phyloP scores from a whole-genome alignment of 2,113 vertebrate genomes.

The Forbesichthys agassizii region DNA sequence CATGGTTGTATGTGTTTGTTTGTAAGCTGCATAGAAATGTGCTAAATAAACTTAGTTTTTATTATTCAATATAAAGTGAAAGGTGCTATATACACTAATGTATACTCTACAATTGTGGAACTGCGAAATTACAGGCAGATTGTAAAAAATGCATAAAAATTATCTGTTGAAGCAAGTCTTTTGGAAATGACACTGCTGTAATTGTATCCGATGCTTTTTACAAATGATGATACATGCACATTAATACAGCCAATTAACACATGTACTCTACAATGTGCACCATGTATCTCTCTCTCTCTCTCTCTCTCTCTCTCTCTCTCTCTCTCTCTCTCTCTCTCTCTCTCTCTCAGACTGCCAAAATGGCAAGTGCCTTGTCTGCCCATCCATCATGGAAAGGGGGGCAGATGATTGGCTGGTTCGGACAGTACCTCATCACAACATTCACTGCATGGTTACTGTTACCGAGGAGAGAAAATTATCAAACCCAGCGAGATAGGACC shows the following conservation, averaged over 20 bases:
- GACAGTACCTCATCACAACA: slow-evolving; percentile 62
- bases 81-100: not conserved
- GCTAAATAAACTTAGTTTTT: not conserved
- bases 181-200: slow-evolving; percentile 12
- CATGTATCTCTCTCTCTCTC: slow-evolving; percentile 3
- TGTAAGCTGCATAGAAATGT: slow-evolving; percentile 6
- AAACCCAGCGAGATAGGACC: slow-evolving; percentile 62
- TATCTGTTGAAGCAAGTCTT: slow-evolving; percentile 15
- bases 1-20: slow-evolving; percentile 19
- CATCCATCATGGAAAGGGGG: slow-evolving; percentile 56
- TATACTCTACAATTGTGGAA: slow-evolving; percentile 11
- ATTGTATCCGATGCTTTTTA: slow-evolving; percentile 17
- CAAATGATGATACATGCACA: not conserved
- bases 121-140: slow-evolving; percentile 38
- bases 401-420: slow-evolving; percentile 58
- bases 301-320: slow-evolving; percentile 1
- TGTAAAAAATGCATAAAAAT: slow-evolving; percentile 49
- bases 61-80: slow-evolving; percentile 18
- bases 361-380: slow-evolving; percentile 47
- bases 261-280: slow-evolving; percentile 31
- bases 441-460: slow-evolving; percentile 70
- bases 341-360: slow-evolving; percentile 17
- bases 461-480: slow-evolving; percentile 70
- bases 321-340: slow-evolving; percentile 1
- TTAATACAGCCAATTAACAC: not conserved